A percentile compares a stretch with the other conserved stretches of the same genome.
phyloP scores from a whole-genome alignment of 2,888 invertebrate genomes.

The Drosophila suboccidentalis region DNA sequence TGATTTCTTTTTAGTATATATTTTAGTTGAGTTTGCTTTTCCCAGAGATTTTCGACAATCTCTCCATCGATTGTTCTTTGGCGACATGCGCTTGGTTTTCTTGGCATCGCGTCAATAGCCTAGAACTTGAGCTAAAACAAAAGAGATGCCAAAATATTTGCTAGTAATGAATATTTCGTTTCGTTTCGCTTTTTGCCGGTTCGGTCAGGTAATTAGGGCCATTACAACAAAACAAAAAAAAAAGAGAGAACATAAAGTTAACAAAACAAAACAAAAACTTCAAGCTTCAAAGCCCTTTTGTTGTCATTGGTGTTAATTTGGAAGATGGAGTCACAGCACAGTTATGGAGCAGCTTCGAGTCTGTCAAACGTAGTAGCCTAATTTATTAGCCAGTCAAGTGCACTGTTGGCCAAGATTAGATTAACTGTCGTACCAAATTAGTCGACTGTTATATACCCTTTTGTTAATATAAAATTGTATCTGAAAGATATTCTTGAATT shows the following conservation, averaged over 20 bases:
- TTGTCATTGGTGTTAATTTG: constrained; percentile 57
- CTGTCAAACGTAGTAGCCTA: constrained; percentile 27
- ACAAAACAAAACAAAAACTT: constrained; percentile 44
- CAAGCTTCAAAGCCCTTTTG: constrained; percentile 42
- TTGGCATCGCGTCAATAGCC: constrained; percentile 70
- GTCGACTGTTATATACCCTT: constrained; percentile 15
- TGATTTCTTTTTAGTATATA: constrained; percentile 3
- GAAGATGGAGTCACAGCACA: constrained; percentile 31
- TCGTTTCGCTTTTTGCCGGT: constrained; percentile 25
- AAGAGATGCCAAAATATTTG: constrained; percentile 43
- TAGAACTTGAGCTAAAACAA: constrained; percentile 61
- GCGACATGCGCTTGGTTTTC: constrained; percentile 53
- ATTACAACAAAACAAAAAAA: constrained; percentile 11
- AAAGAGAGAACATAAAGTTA: constrained; percentile 23
- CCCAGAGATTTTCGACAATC: constrained; percentile 27
- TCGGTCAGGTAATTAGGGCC: constrained; percentile 38
- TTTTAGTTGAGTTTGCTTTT: constrained; percentile 15
- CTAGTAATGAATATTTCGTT: constrained; percentile 47
- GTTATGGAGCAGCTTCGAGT: not conserved
- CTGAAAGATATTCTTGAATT: too few relatives aligned
- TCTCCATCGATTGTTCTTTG: constrained; percentile 39
- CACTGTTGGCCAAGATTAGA: constrained; percentile 37
- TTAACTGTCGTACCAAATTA: not conserved
- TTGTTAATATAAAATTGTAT: not conserved
- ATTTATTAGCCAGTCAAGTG: constrained; percentile 41